Conservation (phyloP, 1,140 invertebrate genomes). For the Radopholus similis region DNA sequence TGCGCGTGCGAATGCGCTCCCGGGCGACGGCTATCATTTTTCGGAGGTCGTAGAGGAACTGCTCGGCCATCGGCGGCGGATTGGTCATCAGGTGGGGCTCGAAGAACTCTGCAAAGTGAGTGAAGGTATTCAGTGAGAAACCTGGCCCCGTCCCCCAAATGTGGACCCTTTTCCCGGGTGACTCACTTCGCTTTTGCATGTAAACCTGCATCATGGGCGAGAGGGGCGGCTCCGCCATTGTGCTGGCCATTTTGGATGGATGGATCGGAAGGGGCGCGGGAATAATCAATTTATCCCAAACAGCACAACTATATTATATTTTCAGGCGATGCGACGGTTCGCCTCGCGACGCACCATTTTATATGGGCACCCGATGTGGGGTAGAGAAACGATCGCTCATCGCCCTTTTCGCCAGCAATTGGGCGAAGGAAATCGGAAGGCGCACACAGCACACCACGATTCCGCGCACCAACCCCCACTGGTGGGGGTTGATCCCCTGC, state of each 20-base stretch:
- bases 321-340: no score
- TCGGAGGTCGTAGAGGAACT: constrained; percentile 46
- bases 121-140: neutral
- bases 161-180: neutral
- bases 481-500: no score
- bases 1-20: constrained; percentile 31
- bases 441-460: no score
- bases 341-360: no score
- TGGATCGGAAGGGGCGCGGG: neutral
- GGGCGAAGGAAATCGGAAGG: no score
- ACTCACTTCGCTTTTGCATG: neutral
- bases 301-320: no score
- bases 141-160: neutral
- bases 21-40: constrained; percentile 51
- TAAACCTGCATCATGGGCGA: neutral
- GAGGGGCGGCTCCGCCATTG: neutral
- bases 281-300: neutral
- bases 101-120: constrained; percentile 50
- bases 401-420: no score
- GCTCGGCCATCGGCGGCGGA: constrained; percentile 48
- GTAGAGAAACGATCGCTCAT: no score
- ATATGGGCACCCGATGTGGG: no score
- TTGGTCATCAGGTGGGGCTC: constrained; percentile 42
- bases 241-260: no score
- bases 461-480: no score